A percentile compares a stretch with the other conserved stretches of the same genome.
Evolutionary conservation across 2,113 vertebrate species (phyloP).

Genomic region (Raja brachyura): DNA sequence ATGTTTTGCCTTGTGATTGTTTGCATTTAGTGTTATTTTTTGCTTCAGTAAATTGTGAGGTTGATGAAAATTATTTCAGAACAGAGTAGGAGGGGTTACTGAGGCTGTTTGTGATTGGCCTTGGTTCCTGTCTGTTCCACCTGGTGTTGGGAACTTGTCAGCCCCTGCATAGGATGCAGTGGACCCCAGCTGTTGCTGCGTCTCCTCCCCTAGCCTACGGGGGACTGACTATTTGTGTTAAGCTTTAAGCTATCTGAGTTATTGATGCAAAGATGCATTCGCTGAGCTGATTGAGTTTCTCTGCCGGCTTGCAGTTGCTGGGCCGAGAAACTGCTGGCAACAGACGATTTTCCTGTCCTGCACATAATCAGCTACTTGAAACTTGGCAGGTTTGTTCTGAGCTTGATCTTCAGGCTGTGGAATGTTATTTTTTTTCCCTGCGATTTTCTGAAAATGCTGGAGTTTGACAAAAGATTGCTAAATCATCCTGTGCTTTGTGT

Average conservation of each 20-base stretch:
- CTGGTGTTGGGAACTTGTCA: neutral
- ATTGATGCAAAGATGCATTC: slow-evolving; percentile 13
- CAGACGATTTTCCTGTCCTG: neutral
- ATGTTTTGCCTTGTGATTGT: neutral
- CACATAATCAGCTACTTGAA: neutral
- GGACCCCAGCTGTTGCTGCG: neutral
- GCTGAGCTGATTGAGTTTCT: neutral
- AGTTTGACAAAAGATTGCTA: neutral
- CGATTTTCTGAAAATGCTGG: neutral
- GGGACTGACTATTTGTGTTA: neutral
- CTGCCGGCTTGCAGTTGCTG: neutral
- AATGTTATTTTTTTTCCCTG: neutral
- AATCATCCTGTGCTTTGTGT: neutral
- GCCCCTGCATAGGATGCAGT: neutral
- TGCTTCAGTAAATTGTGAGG: neutral
- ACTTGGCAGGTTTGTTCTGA: neutral
- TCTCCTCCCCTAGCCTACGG: neutral
- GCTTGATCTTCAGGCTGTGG: neutral
- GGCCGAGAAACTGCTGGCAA: neutral
- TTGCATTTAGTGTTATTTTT: neutral
- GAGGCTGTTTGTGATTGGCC: neutral
- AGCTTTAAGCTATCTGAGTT: neutral
- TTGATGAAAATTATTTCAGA: neutral
- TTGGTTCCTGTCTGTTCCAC: neutral
- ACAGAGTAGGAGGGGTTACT: slow-evolving; percentile 2